Percentiles rank a stretch among this genome's conserved stretches.
Conservation (phyloP, 2,113 vertebrate species). For the Phaethon lepturus region DNA sequence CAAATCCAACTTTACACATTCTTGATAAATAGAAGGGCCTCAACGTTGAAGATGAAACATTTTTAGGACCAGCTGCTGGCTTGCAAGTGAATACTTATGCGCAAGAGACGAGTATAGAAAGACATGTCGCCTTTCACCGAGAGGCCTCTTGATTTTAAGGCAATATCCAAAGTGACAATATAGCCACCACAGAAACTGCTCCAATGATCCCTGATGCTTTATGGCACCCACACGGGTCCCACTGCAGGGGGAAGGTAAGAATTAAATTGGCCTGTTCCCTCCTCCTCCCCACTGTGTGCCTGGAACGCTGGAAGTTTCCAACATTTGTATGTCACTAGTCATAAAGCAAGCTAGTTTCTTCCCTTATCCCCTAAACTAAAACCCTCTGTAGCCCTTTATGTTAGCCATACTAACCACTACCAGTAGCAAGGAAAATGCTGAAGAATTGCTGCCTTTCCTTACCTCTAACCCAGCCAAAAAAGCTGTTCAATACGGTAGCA, state of each 20-base stretch:
- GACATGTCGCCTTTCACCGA: accelerated
- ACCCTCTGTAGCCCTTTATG: neutral
- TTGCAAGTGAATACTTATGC: neutral
- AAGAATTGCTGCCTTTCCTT: neutral
- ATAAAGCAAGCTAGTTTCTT: neutral
- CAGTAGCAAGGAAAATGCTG: neutral
- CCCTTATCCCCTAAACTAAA: neutral
- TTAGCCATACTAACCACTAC: neutral
- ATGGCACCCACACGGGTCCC: neutral
- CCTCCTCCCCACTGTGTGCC: neutral
- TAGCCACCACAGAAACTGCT: neutral
- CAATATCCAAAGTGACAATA: neutral
- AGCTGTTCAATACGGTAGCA: neutral
- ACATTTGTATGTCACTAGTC: neutral
- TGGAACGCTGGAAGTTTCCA: neutral
- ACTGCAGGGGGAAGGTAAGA: neutral
- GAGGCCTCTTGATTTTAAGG: neutral
- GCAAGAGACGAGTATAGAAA: neutral
- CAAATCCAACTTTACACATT: neutral
- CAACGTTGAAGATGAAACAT: neutral
- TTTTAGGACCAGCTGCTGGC: slow-evolving; percentile 17
- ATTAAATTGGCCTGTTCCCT: neutral
- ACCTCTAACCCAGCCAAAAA: neutral
- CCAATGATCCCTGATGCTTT: neutral
- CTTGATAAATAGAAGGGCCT: neutral